phyloP scores from a whole-genome alignment of 2,797 vertebrate genomes.

The Semaprochilodus insignis region DNA sequence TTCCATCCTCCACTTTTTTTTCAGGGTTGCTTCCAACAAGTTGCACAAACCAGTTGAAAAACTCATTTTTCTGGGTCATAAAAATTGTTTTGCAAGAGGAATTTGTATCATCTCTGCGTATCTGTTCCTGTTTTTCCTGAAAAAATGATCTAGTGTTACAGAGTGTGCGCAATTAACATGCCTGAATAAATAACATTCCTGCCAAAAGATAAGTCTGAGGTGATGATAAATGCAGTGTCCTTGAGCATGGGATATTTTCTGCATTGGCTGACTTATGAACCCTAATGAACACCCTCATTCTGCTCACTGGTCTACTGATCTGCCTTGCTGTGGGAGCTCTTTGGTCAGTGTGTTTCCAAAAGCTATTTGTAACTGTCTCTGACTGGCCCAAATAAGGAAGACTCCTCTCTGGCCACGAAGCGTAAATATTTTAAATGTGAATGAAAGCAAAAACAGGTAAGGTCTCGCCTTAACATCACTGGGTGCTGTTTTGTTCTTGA shows the following conservation, averaged over 20 bases:
- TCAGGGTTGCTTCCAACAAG: background rate
- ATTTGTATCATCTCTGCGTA: background rate
- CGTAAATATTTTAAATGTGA: background rate
- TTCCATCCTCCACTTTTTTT: background rate
- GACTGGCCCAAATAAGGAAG: slow-evolving; percentile 15
- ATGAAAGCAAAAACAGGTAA: background rate
- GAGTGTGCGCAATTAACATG: background rate
- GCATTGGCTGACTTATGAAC: background rate
- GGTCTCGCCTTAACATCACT: background rate
- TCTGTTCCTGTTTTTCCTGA: background rate
- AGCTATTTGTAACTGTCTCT: slow-evolving; percentile 31
- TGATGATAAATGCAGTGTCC: background rate
- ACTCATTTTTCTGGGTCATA: background rate
- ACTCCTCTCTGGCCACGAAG: slow-evolving; percentile 4
- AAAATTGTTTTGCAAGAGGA: background rate
- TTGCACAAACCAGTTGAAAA: background rate
- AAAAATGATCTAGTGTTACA: background rate
- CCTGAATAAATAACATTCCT: background rate
- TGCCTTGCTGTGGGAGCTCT: slow-evolving; percentile 12
- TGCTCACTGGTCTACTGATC: background rate
- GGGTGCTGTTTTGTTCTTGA: background rate
- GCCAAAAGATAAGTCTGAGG: background rate
- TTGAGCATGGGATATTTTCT: background rate
- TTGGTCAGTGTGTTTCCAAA: slow-evolving; percentile 28
- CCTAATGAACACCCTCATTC: background rate